A percentile compares a stretch with the other conserved stretches of the same genome.
phyloP scores from a whole-genome alignment of 1,140 invertebrate genomes.

The Campoletis sonorensis region DNA sequence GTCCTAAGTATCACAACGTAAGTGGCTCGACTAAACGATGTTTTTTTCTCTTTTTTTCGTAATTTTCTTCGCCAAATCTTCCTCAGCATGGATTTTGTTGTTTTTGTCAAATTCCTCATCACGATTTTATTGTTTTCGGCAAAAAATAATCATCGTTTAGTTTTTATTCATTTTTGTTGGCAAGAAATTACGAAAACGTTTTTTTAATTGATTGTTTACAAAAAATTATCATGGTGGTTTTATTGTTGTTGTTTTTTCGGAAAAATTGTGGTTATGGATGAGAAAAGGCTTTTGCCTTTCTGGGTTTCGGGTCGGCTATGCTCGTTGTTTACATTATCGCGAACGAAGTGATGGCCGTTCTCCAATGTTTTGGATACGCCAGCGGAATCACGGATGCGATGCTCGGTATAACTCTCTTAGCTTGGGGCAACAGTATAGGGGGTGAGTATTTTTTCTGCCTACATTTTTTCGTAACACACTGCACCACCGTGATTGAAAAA shows the following conservation, averaged over 20 bases:
- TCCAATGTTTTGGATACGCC: conserved; percentile 80
- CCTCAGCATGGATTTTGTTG: no score
- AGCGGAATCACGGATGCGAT: conserved; percentile 81
- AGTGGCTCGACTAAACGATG: conserved; percentile 56
- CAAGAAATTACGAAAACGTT: no score
- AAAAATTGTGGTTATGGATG: neutral
- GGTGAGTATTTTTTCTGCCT: conserved; percentile 73
- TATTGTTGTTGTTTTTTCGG: neutral
- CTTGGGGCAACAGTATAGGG: conserved; percentile 85
- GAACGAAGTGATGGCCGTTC: conserved; percentile 81
- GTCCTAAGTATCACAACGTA: conserved; percentile 69
- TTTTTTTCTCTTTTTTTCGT: no score
- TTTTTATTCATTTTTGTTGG: no score
- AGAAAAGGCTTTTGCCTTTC: conserved; percentile 79
- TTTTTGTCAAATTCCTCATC: no score
- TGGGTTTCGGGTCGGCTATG: conserved; percentile 81
- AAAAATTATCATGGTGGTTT: no score
- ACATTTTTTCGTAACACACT: no score
- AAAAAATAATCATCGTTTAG: no score
- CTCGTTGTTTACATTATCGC: conserved; percentile 83
- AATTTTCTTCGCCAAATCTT: no score
- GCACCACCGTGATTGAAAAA: no score
- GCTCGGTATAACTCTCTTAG: conserved; percentile 83
- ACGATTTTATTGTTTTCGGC: no score
- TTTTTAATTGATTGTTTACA: no score